Percentiles rank a stretch among this genome's conserved stretches.
phyloP scores from a whole-genome alignment of 2,888 invertebrate species.

The Odiellus spinosus region DNA sequence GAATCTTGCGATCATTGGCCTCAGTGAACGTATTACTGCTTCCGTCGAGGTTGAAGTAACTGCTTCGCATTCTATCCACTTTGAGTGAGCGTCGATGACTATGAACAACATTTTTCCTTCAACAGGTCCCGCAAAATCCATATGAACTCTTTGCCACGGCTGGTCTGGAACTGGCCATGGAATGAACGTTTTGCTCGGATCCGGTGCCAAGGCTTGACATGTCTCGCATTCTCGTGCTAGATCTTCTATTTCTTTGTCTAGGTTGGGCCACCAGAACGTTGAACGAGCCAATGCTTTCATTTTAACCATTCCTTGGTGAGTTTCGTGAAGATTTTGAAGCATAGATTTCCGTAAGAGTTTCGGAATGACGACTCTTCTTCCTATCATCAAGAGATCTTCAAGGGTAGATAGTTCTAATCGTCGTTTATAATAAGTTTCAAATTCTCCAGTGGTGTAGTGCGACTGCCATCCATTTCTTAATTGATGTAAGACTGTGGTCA shows the following conservation, averaged over 20 bases:
- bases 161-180: too few species aligned
- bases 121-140: constrained; percentile 32
- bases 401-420: neutral
- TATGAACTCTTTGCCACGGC: constrained; percentile 29
- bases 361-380: neutral
- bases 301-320: neutral
- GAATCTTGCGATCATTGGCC: too few species aligned
- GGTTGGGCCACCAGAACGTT: neutral
- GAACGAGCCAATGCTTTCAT: neutral
- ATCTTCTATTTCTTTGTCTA: neutral
- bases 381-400: neutral
- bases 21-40: too few species aligned
- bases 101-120: constrained; percentile 25
- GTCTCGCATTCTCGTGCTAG: neutral
- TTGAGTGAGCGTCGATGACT: constrained; percentile 30
- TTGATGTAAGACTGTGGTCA: neutral
- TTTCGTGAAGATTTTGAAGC: neutral
- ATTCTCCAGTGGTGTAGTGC: too few species aligned
- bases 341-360: neutral
- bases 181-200: too few species aligned
- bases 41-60: too few species aligned
- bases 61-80: constrained; percentile 33
- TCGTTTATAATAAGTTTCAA: too few species aligned
- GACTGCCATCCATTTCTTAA: too few species aligned
- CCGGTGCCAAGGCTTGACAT: constrained; percentile 16